Evolutionary conservation across 1,140 invertebrate species (phyloP).

Genomic region (Mamestra configurata): DNA sequence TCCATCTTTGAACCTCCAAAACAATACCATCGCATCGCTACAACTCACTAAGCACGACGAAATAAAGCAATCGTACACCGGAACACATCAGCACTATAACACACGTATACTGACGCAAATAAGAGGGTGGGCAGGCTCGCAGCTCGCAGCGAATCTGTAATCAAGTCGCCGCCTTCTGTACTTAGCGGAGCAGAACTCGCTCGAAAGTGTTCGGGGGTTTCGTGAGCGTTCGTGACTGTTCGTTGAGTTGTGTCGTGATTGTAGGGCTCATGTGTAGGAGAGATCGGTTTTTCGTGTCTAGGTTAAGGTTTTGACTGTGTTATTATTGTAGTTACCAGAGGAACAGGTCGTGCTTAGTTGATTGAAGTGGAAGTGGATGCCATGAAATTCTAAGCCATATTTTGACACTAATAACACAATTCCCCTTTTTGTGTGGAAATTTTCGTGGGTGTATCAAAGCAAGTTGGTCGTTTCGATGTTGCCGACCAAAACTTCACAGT

Average conservation of each 20-base stretch:
- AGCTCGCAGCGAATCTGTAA: conserved; percentile 37
- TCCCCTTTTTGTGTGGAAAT: too few relatives aligned
- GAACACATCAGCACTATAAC: conserved; percentile 23
- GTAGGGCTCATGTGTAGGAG: neutral
- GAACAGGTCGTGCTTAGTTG: too few relatives aligned
- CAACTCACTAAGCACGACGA: conserved; percentile 25
- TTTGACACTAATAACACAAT: too few relatives aligned
- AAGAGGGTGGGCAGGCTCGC: conserved; percentile 30
- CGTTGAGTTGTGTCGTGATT: conserved; percentile 18
- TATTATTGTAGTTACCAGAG: too few relatives aligned
- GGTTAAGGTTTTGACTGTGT: neutral
- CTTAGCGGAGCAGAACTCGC: conserved; percentile 23
- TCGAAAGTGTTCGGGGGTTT: conserved; percentile 14
- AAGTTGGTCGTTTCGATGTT: too few relatives aligned
- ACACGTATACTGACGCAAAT: conserved; percentile 34
- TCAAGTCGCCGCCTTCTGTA: conserved; percentile 48
- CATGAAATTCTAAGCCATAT: too few relatives aligned
- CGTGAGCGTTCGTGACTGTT: neutral
- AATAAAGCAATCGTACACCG: conserved; percentile 38
- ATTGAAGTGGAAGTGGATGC: too few relatives aligned
- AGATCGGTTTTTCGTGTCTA: neutral
- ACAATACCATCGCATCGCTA: conserved; percentile 14
- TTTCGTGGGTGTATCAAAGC: too few relatives aligned
- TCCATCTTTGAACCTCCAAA: neutral
- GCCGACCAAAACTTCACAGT: too few relatives aligned